Evolutionary conservation across 2,888 invertebrate species (phyloP), one percentile per base, ranked within the genome.

Genomic region (Dioctria linearis): DNA sequence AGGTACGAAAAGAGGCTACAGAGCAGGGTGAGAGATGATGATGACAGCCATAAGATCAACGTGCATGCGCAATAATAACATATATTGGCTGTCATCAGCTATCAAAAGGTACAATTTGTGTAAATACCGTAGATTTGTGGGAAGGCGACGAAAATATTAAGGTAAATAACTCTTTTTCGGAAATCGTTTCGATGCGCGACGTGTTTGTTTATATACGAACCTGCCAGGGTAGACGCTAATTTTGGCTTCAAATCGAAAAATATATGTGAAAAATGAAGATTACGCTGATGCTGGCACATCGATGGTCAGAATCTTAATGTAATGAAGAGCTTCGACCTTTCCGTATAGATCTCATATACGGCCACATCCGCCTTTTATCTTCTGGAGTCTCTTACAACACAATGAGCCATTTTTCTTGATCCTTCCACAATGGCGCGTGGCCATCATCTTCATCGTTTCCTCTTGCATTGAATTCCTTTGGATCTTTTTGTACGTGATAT

Each of bases 61-160:
- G 59, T 79, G 59, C 61, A 79, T 25, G 79, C 61, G 79, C 63
- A 80, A 54, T 80, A 80, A 80, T 80, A 65, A 75, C 75, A 73
- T 73, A 80, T 80, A 80, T 80, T 57, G 80, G 75, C 80, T 80
- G 80, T 80, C 80, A 80, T 80, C 80, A 75, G 75, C 51, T 66
- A 63, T 65, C 73, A 80, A 80, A 80, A 66, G 80, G 75, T 80
- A 59, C 73, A 80, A 80, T 80, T 80, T 80, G 75, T 51, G 80
- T 80, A 80, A 80, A 75, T 65, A 75, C 75, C 80, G 80, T 75
- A 67, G 67, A 75, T 80, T 80, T 80, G 80, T 73, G 80, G 73
- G 73, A 61, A 80, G 80, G 73, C 73, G 63, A 80, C 75, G 80
- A 80, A 71, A 25, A 59, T 40, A 46, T 59, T 57, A 69, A 79